Base-by-base conservation (phyloP, 2,797 vertebrate genomes). In the Pangasius djambal region DNA sequence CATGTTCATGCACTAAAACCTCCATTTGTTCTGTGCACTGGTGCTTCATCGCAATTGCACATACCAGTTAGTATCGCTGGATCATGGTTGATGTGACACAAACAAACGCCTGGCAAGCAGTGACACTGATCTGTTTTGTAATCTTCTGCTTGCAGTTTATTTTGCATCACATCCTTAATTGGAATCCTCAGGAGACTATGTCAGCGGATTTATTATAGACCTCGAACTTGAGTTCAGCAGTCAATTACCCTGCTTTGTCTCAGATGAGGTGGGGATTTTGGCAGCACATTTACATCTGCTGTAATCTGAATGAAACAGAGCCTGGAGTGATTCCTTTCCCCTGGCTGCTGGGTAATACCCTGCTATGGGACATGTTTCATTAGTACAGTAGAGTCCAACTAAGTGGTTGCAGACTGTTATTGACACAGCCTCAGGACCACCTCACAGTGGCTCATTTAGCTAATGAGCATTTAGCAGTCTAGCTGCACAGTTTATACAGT, bases 81-180 rank as follows among this genome's bases (percentile, higher is more conserved):
- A 86, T 88, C 92, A 63, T 88, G 37, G 89, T 63, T 87, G 84
- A 55, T 59, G 83, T 88, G 81, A 90, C 91, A 84, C 83, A 88
- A 79, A 90, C 90, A 91, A 89, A 88, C 91, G 91, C 89, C 93
- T 93, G 91, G 88, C 91, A 94, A 93, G 90, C 92, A 93, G 90
- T 89, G 89, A 86, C 86, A 74, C 89, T 85, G 52, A 77, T 88
- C 87, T 94, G 93, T 89, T 95, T 95, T 94, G 89, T 92, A 91
- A 92, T 86, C 34, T 34, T 82, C 20, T 28, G 22, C n/a, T 63
- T 37, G 88, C 83, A 89, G 90, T 91, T 93, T 92, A 93, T 94
- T 94, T 92, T 91, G 94, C 91, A 92, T 94, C 93, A 91, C 90
- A 92, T 91, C 93, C 94, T 95, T 96, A 96, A 96, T 95, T 96